Base-by-base conservation (phyloP, 2,797 vertebrate species). In the Varecia variegata region DNA sequence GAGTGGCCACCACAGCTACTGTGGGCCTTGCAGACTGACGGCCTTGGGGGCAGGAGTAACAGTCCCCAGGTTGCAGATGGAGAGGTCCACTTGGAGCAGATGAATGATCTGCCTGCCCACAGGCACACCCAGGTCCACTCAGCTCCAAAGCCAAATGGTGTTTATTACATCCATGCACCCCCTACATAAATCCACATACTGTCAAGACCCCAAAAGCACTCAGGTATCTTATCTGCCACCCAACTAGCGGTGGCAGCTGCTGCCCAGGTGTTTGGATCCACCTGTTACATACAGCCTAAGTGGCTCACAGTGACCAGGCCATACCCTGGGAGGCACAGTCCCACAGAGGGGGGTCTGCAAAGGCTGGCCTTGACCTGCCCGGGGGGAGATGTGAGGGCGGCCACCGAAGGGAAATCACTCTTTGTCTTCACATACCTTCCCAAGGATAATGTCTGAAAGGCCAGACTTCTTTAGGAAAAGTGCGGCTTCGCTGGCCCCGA, bases 381-480 rank as follows among this genome's bases (percentile, higher is more conserved):
- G 0, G 74, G 8, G 17, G 17, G 20, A 65, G 14, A 43, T 3
- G 38, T 1, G 18, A 86, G 76, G 47, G 40, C 2, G 0, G 43
- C 21, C 7, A 0, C 40, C 18, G 13, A 70, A 70, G 32, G 58
- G 76, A 43, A 74, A 92, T 13, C 25, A 43, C 23, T 15, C 11
- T 9, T 25, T 5, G 20, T 45, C 68, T 47, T 38, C 23, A 96
- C 99, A 40, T 98, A 99, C 99, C 99, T 99, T 99, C 97, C 99
- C 99, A 95, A 99, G 97, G 32, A 99, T 98, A 86, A 99, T 96
- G 95, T 99, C 99, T 38, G 99, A 99, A 14, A 99, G 99, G 30
- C 99, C 99, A 0, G 99, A 99, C 96, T 99, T 99, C 98, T 99
- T 99, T 79, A 99, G 98, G 95, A 99, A 99, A 86, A 99, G 98